Evolutionary conservation across 2,113 vertebrate genomes (phyloP), one percentile per base, ranked within the genome.

Genomic region (Podarcis raffonei): DNA sequence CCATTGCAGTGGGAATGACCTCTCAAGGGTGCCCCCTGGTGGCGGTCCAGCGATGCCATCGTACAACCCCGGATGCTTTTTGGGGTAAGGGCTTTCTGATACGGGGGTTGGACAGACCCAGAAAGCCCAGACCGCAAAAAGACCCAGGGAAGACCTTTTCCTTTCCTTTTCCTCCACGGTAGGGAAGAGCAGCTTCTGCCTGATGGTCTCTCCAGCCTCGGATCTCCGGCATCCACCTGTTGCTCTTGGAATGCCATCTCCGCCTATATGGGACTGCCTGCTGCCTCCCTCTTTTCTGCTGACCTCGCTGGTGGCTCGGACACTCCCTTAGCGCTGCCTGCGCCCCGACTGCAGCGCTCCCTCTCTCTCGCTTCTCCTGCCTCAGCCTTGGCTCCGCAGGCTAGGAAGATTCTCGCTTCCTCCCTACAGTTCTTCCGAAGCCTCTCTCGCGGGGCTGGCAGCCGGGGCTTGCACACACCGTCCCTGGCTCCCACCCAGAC

Each of bases 71-170:
- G 85, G 86, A 92, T 92, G 89, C 91, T 92, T 92, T 92, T 92
- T 92, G 91, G 91, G 91, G 91, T 92, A 92, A 92, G 91, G 91
- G 91, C 91, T 92, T 92, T 92, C 91, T 92, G 91, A 92, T 86
- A 92, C 87, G 83, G 89, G 90, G 84, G 78, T 92, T 92, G 87
- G 87, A 92, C 87, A 88, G 89, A 92, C 91, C 91, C 91, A 92
- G 91, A 92, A 92, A 92, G 91, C 89, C 91, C 91, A 92, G 91
- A 92, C 91, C 91, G 91, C 91, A 92, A 92, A 92, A 92, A 92
- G 91, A 92, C 82, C 91, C 87, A 78, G 80, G 87, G 89, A 77
- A 90, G 89, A 92, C 91, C 68, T 2, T 59, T 69, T 68, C 25
- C n/a, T 6, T 30, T 53, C 77, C 39, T 30, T 48, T 76, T 35